Conservation (phyloP, 2,113 vertebrate species). For the Hymenochirus boettgeri region DNA sequence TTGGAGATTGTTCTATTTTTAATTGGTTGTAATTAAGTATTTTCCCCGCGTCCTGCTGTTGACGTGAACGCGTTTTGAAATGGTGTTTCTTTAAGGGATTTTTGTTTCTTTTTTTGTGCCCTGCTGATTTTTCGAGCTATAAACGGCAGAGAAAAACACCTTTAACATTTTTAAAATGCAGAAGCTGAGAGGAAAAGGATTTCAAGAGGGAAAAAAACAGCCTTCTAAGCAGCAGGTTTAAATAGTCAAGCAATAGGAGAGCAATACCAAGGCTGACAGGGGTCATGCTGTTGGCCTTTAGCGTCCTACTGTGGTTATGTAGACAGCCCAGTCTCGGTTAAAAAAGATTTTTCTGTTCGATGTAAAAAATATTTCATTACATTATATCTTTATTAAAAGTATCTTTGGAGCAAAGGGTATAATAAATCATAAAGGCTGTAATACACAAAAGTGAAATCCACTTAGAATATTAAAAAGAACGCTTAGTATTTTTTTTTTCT, state of each 20-base stretch:
- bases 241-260: constrained; percentile 37
- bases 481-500: background rate
- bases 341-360: constrained; percentile 15
- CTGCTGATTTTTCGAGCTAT: constrained; percentile 36
- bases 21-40: constrained; percentile 43
- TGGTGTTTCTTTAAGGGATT: constrained; percentile 35
- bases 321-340: constrained; percentile 20
- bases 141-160: constrained; percentile 27
- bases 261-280: constrained; percentile 31
- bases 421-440: constrained; percentile 10
- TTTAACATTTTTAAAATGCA: constrained; percentile 21
- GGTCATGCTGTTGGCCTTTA: constrained; percentile 30
- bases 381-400: constrained; percentile 28
- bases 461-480: constrained; percentile 19
- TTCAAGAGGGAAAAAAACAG: constrained; percentile 35
- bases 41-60: constrained; percentile 29
- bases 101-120: constrained; percentile 25
- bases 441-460: constrained; percentile 23
- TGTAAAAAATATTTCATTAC: constrained; percentile 21
- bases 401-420: constrained; percentile 18
- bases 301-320: constrained; percentile 25
- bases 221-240: constrained; percentile 31
- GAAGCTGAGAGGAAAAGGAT: constrained; percentile 35
- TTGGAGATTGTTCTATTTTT: constrained; percentile 50
- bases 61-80: constrained; percentile 33